Evolutionary conservation across 2,888 invertebrate genomes (phyloP).

Genomic region (Noctua janthina): DNA sequence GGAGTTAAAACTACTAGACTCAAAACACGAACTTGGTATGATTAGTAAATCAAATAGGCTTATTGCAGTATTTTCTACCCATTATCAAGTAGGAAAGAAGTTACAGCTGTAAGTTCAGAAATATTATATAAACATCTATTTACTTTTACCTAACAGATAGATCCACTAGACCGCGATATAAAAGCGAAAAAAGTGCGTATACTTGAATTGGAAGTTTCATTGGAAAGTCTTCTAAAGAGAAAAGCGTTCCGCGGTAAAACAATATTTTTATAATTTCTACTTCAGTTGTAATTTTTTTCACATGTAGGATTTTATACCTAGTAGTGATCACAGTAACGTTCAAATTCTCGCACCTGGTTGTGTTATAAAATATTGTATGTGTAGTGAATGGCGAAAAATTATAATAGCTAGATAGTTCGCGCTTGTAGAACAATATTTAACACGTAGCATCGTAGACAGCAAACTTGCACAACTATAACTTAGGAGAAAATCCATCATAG

Average conservation of each 20-base stretch:
- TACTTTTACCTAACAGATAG: conserved; percentile 90
- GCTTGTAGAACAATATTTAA: conserved; percentile 5
- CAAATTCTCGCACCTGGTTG: conserved; percentile 61
- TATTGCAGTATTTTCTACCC: conserved; percentile 12
- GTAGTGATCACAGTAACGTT: conserved; percentile 55
- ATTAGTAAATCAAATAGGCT: conserved; percentile 21
- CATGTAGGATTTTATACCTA: conserved; percentile 43
- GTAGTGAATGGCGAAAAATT: conserved; percentile 28
- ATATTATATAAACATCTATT: conserved; percentile 32
- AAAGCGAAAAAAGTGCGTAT: conserved; percentile 95
- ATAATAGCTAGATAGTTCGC: neutral
- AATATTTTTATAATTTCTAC: conserved; percentile 43
- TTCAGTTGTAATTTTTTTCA: conserved; percentile 89
- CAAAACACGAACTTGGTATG: conserved; percentile 88
- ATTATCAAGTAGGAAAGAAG: conserved; percentile 76
- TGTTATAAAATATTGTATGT: conserved; percentile 19
- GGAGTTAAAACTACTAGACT: conserved; percentile 91
- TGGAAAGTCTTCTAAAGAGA: conserved; percentile 94
- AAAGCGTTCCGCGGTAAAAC: conserved; percentile 91
- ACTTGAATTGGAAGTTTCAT: conserved; percentile 95
- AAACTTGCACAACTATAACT: conserved; percentile 11
- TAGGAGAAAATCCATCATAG: neutral
- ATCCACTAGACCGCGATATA: conserved; percentile 96
- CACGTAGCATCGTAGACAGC: conserved; percentile 3
- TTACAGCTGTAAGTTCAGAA: conserved; percentile 82